Conservation (phyloP, 2,888 invertebrate species). For the Trachelus tabidus region DNA sequence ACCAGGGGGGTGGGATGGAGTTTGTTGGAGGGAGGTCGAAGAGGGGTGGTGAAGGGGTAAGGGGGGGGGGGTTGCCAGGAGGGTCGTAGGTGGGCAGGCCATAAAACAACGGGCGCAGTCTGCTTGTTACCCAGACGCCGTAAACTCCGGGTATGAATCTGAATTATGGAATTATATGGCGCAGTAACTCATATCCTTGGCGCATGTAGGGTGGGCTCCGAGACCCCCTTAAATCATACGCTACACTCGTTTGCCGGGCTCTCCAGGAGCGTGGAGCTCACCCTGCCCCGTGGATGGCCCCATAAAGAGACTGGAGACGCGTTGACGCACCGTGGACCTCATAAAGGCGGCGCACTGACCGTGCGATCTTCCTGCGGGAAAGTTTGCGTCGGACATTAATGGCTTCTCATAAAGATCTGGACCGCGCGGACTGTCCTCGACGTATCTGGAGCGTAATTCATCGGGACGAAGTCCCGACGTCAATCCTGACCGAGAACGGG, state of each 20-base stretch:
- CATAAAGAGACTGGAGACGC: constrained; percentile 12
- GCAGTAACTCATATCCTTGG: constrained; percentile 56
- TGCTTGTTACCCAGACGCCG: constrained; percentile 56
- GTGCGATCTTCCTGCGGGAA: constrained; percentile 27
- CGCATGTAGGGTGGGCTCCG: constrained; percentile 46
- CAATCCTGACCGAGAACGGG: constrained; percentile 11
- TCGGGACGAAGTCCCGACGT: constrained; percentile 21
- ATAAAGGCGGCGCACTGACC: constrained; percentile 31
- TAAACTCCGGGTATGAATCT: constrained; percentile 58
- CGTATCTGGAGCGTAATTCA: constrained; percentile 38
- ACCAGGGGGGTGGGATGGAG: constrained; percentile 20
- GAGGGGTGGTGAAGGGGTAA: neutral
- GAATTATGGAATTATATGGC: constrained; percentile 59
- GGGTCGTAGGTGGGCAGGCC: constrained; percentile 26
- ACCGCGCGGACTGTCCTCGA: constrained; percentile 28
- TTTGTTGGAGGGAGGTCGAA: constrained; percentile 16
- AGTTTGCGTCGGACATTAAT: constrained; percentile 46
- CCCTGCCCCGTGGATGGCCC: neutral
- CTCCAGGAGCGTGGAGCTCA: constrained; percentile 12
- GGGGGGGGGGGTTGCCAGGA: constrained; percentile 18
- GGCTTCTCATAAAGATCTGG: constrained; percentile 42
- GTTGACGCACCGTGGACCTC: constrained; percentile 33
- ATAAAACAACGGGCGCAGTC: constrained; percentile 56
- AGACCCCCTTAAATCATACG: constrained; percentile 50
- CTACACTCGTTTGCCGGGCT: constrained; percentile 47